These are phyloP conservation scores for Trachelus stipa DNA, from an alignment of 2,888 invertebrate species.

Conservation along the genomic window DNA sequence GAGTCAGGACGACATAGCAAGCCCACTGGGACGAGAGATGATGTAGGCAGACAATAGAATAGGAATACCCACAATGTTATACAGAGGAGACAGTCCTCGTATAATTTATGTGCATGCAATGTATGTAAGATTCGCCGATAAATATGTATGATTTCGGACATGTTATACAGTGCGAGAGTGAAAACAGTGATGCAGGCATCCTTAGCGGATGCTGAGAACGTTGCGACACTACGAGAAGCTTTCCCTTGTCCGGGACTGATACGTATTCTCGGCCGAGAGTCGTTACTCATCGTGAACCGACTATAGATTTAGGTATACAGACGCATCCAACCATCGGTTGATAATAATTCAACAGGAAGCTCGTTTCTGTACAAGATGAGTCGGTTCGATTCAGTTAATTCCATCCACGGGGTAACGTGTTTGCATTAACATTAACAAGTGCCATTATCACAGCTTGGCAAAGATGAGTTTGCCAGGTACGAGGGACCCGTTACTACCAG, in stretches of 20 bases:
- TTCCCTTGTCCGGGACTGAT: not conserved
- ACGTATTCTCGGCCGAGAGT: not conserved
- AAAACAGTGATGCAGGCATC: not conserved
- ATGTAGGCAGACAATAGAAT: conserved; percentile 58
- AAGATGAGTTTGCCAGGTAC: not conserved
- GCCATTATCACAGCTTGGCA: conserved; percentile 8
- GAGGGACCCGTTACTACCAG: not conserved
- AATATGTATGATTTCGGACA: conserved; percentile 2
- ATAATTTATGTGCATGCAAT: conserved; percentile 42
- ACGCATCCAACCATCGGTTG: not conserved
- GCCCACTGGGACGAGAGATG: conserved; percentile 17
- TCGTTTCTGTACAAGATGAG: not conserved
- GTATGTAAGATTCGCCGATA: conserved; percentile 7
- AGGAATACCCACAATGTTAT: conserved; percentile 33
- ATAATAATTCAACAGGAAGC: not conserved
- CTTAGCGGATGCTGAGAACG: not conserved
- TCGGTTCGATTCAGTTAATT: not conserved
- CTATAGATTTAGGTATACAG: not conserved
- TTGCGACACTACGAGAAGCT: not conserved
- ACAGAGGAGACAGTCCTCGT: conserved; percentile 19
- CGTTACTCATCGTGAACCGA: not conserved
- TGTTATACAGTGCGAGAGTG: not conserved
- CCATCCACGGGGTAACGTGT: not conserved
- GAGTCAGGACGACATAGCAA: conserved; percentile 31
- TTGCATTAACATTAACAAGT: not conserved